These are phyloP conservation scores for Crossaster papposus DNA, from an alignment of 53 echinoderm and acorn worm species.

Conservation along the genomic window DNA sequence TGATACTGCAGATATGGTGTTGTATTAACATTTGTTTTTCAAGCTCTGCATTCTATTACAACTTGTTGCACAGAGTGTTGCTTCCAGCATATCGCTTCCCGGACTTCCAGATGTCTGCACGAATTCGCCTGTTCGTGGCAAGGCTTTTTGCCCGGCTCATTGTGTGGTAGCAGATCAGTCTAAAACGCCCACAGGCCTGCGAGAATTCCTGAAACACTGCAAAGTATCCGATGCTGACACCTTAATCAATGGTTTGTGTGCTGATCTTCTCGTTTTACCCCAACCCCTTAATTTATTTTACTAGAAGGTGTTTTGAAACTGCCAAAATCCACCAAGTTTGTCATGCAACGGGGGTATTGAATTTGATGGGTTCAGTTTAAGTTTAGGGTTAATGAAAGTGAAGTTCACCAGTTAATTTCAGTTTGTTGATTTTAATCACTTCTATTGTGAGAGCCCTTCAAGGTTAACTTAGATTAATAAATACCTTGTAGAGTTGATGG, in stretches of 20 bases:
- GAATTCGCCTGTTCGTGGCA: neutral
- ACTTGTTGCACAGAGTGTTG: neutral
- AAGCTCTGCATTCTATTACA: neutral
- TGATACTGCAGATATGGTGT: neutral
- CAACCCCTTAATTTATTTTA: too few relatives aligned
- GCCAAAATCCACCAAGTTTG: too few relatives aligned
- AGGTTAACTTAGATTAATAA: too few relatives aligned
- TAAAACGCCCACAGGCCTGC: neutral
- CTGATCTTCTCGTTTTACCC: neutral
- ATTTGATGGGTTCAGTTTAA: too few relatives aligned
- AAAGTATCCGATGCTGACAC: neutral
- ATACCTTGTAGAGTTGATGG: too few relatives aligned
- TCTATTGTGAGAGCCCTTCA: too few relatives aligned
- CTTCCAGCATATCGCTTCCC: neutral
- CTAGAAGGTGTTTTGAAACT: too few relatives aligned
- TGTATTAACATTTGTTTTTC: neutral
- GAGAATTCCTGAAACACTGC: neutral
- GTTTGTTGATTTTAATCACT: too few relatives aligned
- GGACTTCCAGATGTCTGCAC: slow-evolving; percentile 22
- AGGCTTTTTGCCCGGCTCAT: neutral
- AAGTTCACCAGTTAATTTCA: too few relatives aligned
- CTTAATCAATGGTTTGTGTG: neutral
- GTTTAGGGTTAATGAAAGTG: too few relatives aligned
- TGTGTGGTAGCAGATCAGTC: neutral
- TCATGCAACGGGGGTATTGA: too few relatives aligned